Evolutionary conservation across 2,797 vertebrate genomes (phyloP).

Genomic region (Sorex maritimensis): DNA sequence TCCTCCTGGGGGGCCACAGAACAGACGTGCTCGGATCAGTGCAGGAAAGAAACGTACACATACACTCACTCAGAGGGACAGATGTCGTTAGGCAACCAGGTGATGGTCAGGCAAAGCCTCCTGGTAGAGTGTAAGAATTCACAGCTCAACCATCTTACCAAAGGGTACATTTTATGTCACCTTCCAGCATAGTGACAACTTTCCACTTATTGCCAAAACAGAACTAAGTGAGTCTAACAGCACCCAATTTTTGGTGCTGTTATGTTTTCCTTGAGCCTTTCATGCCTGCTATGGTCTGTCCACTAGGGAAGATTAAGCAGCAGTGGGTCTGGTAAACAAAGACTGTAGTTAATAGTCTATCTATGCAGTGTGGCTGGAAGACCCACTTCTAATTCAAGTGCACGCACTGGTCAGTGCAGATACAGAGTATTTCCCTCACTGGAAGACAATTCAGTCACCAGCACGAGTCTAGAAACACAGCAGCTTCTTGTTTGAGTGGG

Average conservation of each 20-base stretch:
- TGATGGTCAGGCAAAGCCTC: neutral
- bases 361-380: neutral
- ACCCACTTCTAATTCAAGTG: neutral
- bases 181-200: neutral
- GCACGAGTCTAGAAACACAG: neutral
- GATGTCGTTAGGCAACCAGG: neutral
- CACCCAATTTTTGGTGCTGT: neutral
- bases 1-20: slow-evolving; percentile 91
- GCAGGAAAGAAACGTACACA: neutral
- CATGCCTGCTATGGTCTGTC: neutral
- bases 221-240: neutral
- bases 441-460: no score
- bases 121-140: neutral
- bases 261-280: neutral
- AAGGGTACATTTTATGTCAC: neutral
- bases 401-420: rapidly evolving
- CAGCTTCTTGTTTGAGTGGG: neutral
- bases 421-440: rapidly evolving
- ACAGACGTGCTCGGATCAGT: slow-evolving; percentile 15
- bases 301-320: neutral
- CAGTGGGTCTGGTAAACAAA: neutral
- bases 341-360: neutral
- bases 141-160: neutral
- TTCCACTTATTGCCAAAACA: neutral
- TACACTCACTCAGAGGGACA: neutral